Evolutionary conservation across 1,140 invertebrate genomes (phyloP).

Genomic region (Drosophila albomicans): DNA sequence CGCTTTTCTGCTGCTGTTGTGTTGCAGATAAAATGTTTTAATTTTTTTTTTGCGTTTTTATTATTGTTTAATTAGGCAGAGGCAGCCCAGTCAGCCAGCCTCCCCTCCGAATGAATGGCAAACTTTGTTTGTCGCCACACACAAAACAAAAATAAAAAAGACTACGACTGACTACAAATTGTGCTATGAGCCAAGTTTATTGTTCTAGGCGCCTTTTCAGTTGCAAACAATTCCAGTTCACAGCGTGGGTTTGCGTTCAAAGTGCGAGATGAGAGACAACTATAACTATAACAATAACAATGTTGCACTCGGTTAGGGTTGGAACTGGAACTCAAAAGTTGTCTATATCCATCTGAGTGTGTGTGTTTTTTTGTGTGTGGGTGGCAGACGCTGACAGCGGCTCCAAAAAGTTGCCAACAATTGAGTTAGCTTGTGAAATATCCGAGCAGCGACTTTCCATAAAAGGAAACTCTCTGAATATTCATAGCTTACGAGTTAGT

Average conservation of each 20-base stretch:
- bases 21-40: conserved; percentile 68
- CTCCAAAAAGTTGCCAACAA: conserved; percentile 23
- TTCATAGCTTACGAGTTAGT: not conserved
- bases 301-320: conserved; percentile 23
- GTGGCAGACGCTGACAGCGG: not conserved
- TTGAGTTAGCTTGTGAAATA: conserved; percentile 30
- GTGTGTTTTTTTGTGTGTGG: not conserved
- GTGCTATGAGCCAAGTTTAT: conserved; percentile 55
- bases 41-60: conserved; percentile 79
- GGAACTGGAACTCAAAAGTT: not conserved
- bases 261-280: conserved; percentile 28
- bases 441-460: conserved; percentile 2
- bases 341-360: not conserved
- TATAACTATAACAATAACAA: conserved; percentile 11
- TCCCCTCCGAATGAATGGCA: conserved; percentile 47
- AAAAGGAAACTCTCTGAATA: conserved; percentile 10
- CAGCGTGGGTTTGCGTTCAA: conserved; percentile 17
- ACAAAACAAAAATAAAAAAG: no score
- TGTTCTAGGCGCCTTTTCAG: conserved; percentile 46
- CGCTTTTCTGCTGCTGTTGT: no score
- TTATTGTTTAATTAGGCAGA: conserved; percentile 74
- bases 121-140: conserved; percentile 51
- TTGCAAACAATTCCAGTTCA: conserved; percentile 1
- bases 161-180: not conserved
- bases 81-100: no score